Evolutionary conservation across 2,888 invertebrate species (phyloP), one percentile per base, ranked within the genome.

Genomic region (Chrysodeixis includens): DNA sequence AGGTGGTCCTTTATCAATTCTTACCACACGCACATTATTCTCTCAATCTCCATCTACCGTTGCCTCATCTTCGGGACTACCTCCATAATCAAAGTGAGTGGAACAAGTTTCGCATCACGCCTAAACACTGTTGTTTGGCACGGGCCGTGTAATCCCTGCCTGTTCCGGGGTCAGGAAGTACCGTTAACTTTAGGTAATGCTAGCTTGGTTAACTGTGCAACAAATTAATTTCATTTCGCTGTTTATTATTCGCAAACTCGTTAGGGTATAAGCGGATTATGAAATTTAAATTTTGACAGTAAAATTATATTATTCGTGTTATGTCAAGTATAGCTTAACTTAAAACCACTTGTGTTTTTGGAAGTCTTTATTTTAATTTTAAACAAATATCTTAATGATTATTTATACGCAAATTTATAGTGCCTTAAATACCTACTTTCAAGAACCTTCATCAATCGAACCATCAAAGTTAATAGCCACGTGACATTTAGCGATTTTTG

Each of bases 111-210:
- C 60, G 64, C 62, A 68, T 64, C 69, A 64, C 66, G 62, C 60
- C 65, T 72, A 70, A 76, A 66, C 67, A 79, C 77, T 59, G 76
- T 78, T 63, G 67, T 76, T 63, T 51, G 59, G 71, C 44, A 54
- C 30, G 40, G 20, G 60, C 58, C n/a, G 56, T 72, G 52, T 69
- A 76, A 79, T 79, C 63, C 30, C 22, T 49, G 32, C 52, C 6
- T 59, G 62, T 79, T 76, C 79, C 76, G 76, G 69, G 76, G 64
- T 79, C 69, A 69, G 55, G 51, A 57, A 18, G 3, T 53, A 77
- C 73, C 54, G 74, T 61, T 74, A 69, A 22, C 49, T 58, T 58
- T 54, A 54, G 61, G 66, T 54, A 62, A 52, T 62, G 58, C 62
- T 61, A 62, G 65, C 69, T 61, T 65, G 58, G 51, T 73, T 74